Evolutionary conservation across 64 coral and sea anemone genomes (phyloP), one percentile per base, ranked within the genome.

Genomic region (Dendrophyllia cribrosa): DNA sequence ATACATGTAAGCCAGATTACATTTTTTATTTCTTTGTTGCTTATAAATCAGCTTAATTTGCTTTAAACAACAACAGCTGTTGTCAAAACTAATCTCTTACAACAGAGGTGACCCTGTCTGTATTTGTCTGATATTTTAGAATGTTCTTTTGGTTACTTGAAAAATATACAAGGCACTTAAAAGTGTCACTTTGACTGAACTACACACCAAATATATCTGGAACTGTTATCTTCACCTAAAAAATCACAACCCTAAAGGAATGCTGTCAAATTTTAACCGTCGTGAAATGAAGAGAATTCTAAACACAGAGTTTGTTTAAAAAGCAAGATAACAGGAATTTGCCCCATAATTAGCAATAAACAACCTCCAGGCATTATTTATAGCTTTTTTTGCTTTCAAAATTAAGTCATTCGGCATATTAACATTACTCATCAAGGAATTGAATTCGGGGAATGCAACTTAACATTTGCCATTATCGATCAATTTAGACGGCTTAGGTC

Each of bases 361-460:
- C 67, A 78, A 34, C 79, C 79, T 3, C 15, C 15, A 83, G 26
- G 0, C 59, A n/a, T 48, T 64, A 83, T 64, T 83, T 21, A 45
- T 48, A 49, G 45, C 59, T 65, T n/a, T n/a, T n/a, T n/a, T 61
- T 20, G 26, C 25, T 16, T 59, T 83, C 64, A 20, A 65, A 63
- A 83, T 48, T 48, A 64, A 12, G 22, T 23, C 19, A 20, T 15
- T 43, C 14, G 43, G 17, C 16, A 64, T 43, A 43, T 44, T 44
- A 83, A 46, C 59, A 6, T 49, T 65, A 17, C 26, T 23, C 7
- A 46, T 48, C 77, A 65, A 47, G 25, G 70, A 46, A 46, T 5
- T 73, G 70, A 45, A 73, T 73, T 73, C 13, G 23, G 26, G 70
- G 70, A 73, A 73, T 73, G 70, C 70, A 73, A 73, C 46, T 73